Conservation (phyloP, 2,797 vertebrate genomes). For the Tokudaia tokunoshimensis region DNA sequence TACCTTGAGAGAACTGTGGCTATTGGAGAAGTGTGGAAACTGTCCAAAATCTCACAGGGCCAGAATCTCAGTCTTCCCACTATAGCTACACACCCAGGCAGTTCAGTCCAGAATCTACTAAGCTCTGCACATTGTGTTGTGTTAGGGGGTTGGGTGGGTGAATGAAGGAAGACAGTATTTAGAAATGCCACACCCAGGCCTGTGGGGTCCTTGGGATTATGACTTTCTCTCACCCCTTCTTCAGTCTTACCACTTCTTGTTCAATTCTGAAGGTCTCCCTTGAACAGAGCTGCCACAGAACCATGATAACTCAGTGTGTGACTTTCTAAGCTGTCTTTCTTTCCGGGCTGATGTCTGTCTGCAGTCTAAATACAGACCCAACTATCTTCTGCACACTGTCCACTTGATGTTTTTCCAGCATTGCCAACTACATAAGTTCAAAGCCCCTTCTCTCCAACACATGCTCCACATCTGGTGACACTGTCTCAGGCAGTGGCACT, state of each 20-base stretch:
- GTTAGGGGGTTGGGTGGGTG: background rate
- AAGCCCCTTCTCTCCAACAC: background rate
- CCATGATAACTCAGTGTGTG: background rate
- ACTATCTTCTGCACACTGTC: background rate
- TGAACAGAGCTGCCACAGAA: background rate
- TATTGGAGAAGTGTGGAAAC: background rate
- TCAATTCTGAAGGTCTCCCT: background rate
- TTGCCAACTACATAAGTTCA: background rate
- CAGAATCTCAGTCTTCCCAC: slow-evolving; percentile 42
- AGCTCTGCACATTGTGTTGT: background rate
- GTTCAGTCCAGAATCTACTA: slow-evolving; percentile 16
- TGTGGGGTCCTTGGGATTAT: background rate
- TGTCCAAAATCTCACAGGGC: background rate
- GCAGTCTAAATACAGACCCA: background rate
- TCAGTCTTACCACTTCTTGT: background rate
- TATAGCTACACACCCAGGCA: background rate
- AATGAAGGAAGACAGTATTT: background rate
- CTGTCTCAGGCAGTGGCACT: background rate
- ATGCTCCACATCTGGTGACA: background rate
- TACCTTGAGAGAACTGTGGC: background rate
- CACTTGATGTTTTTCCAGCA: background rate
- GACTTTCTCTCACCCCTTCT: background rate
- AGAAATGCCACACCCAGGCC: background rate
- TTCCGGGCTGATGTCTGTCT: background rate
- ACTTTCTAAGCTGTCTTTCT: background rate